Evolutionary conservation across 2,797 vertebrate species (phyloP).

Genomic region (Pogonophryne albipinna): DNA sequence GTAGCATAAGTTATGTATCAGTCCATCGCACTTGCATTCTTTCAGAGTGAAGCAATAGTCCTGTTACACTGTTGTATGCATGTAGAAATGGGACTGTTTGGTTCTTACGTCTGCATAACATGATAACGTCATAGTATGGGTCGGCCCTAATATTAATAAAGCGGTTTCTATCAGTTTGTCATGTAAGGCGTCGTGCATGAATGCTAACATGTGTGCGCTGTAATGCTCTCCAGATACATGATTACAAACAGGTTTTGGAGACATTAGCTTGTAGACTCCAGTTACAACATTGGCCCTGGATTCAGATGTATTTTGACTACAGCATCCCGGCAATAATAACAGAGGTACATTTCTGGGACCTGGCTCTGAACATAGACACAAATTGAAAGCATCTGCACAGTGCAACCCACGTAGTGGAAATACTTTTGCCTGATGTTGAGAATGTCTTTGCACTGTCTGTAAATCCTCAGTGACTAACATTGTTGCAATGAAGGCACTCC

Average conservation of each 20-base stretch:
- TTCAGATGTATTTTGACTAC: slow-evolving; percentile 72
- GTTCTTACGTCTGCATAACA: slow-evolving; percentile 44
- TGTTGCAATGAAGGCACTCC: slow-evolving; percentile 20
- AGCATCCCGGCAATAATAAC: slow-evolving; percentile 71
- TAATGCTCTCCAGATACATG: slow-evolving; percentile 44
- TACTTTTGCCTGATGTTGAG: slow-evolving; percentile 46
- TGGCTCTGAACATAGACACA: slow-evolving; percentile 59
- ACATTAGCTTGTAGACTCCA: slow-evolving; percentile 42
- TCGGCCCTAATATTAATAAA: slow-evolving; percentile 21
- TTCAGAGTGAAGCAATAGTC: background rate
- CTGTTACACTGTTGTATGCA: slow-evolving; percentile 9
- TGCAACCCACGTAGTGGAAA: slow-evolving; percentile 77
- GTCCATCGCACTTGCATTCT: background rate
- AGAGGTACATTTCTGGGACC: slow-evolving; percentile 73
- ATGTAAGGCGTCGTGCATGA: slow-evolving; percentile 56
- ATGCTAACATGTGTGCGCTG: slow-evolving; percentile 49
- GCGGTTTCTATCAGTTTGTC: slow-evolving; percentile 48
- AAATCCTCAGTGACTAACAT: slow-evolving; percentile 37
- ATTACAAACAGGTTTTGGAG: slow-evolving; percentile 65
- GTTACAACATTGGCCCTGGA: slow-evolving; percentile 61
- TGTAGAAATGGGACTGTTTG: background rate
- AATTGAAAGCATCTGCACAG: slow-evolving; percentile 80
- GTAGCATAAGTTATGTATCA: background rate
- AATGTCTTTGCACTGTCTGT: slow-evolving; percentile 53
- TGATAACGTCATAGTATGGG: slow-evolving; percentile 28